These are phyloP conservation scores for Diloba caeruleocephala DNA, from an alignment of 2,888 invertebrate species.

Conservation along the genomic window DNA sequence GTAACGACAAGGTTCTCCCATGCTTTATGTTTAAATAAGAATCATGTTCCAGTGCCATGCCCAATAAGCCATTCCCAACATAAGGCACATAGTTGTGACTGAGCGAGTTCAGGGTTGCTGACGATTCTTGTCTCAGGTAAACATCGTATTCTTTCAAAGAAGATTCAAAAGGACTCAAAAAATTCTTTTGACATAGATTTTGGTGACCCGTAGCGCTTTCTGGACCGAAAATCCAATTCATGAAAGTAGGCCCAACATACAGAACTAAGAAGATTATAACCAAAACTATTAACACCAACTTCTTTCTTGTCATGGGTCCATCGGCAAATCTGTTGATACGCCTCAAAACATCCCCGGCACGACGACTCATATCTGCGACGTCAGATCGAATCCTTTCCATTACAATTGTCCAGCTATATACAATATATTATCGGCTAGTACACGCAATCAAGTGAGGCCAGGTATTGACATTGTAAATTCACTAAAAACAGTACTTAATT, in stretches of 20 bases:
- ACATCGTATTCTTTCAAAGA: conserved; percentile 91
- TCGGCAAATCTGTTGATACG: conserved; percentile 83
- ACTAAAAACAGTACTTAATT: conserved; percentile 34
- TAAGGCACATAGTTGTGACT: conserved; percentile 92
- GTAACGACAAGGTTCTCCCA: conserved; percentile 91
- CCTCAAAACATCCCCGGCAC: conserved; percentile 81
- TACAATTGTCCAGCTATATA: conserved; percentile 50
- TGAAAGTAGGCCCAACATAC: conserved; percentile 91
- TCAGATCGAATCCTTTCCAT: conserved; percentile 80
- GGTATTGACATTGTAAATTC: conserved; percentile 64
- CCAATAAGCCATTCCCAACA: conserved; percentile 93
- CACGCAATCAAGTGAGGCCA: conserved; percentile 58
- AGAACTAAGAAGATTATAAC: conserved; percentile 89
- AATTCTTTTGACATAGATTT: conserved; percentile 91
- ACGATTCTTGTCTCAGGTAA: conserved; percentile 89
- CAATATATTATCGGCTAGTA: conserved; percentile 16
- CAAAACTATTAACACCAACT: conserved; percentile 85
- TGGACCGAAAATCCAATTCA: conserved; percentile 90
- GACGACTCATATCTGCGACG: conserved; percentile 79
- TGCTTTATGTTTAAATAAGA: conserved; percentile 91
- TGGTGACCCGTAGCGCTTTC: conserved; percentile 83
- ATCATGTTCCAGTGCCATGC: conserved; percentile 90
- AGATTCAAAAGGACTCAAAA: conserved; percentile 89
- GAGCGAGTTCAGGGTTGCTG: conserved; percentile 81
- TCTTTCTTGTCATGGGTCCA: conserved; percentile 85